Evolutionary conservation across 2,888 invertebrate species (phyloP).

Genomic region (Encarsia formosa): DNA sequence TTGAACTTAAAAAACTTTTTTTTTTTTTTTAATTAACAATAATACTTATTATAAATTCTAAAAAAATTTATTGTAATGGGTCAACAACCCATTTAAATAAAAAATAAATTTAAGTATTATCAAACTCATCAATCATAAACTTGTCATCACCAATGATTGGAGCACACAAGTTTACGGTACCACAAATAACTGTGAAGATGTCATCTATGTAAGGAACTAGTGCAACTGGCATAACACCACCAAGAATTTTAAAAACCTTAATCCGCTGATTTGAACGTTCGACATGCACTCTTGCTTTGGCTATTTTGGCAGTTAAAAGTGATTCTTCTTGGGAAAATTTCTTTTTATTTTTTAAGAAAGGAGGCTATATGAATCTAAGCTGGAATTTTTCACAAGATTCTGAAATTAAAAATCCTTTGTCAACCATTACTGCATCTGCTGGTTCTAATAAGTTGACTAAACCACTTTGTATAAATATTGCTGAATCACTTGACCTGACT

Average conservation of each 20-base stretch:
- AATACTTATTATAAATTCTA: no score
- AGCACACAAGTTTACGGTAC: slow-evolving; percentile 18
- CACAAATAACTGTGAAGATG: slow-evolving; percentile 26
- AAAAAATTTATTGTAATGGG: no score
- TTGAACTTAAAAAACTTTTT: no score
- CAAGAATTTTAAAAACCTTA: slow-evolving; percentile 19
- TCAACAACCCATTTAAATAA: no score
- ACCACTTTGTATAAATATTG: slow-evolving; percentile 24
- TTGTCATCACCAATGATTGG: slow-evolving; percentile 20
- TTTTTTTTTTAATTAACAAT: no score
- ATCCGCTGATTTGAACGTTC: slow-evolving; percentile 25
- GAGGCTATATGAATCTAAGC: slow-evolving; percentile 23
- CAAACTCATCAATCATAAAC: no score
- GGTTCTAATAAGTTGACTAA: slow-evolving; percentile 10
- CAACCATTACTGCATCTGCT: slow-evolving; percentile 31
- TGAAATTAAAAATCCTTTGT: slow-evolving; percentile 27
- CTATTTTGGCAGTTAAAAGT: slow-evolving; percentile 18
- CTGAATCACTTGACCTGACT: slow-evolving; percentile 17
- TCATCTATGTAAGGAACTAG: slow-evolving; percentile 13
- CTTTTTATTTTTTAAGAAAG: slow-evolving; percentile 25
- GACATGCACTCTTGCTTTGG: slow-evolving; percentile 25
- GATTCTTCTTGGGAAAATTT: slow-evolving; percentile 23
- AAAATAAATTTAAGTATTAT: no score
- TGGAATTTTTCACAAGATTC: slow-evolving; percentile 16
- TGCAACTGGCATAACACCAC: slow-evolving; percentile 1